Percentiles rank a stretch among this genome's conserved stretches.
Conservation (phyloP, 2,888 invertebrate genomes). For the Caenorhabditis panamensis region DNA sequence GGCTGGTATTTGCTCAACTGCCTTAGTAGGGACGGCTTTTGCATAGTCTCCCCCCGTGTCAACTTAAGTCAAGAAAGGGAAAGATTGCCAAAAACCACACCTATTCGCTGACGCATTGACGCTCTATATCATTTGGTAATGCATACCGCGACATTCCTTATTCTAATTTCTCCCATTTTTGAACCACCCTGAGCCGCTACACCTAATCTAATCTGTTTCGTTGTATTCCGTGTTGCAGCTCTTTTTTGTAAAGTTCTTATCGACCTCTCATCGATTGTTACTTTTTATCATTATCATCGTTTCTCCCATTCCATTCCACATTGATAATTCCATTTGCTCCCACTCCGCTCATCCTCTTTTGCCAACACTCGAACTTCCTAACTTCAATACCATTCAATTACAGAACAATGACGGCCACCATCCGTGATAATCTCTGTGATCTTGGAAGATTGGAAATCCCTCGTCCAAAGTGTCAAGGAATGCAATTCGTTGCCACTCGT, state of each 20-base stretch:
- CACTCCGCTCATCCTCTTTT: constrained; percentile 6
- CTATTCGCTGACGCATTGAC: constrained; percentile 43
- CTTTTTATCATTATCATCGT: constrained; percentile 15
- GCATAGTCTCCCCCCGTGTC: constrained; percentile 46
- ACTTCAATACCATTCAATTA: not conserved
- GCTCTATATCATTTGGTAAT: constrained; percentile 16
- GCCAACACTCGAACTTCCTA: not conserved
- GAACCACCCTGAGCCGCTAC: not conserved
- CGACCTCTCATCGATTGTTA: constrained; percentile 15
- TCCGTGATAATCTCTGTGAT: constrained; percentile 71
- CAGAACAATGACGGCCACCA: constrained; percentile 56
- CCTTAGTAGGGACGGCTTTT: constrained; percentile 59
- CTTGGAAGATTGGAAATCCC: constrained; percentile 76
- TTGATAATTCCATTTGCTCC: constrained; percentile 20
- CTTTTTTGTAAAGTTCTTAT: too few species aligned
- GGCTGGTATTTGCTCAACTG: constrained; percentile 61
- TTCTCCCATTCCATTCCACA: constrained; percentile 13
- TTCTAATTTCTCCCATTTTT: not conserved
- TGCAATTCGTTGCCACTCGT: constrained; percentile 79
- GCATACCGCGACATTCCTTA: constrained; percentile 13
- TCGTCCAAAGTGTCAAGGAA: constrained; percentile 78
- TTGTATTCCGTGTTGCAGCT: too few species aligned
- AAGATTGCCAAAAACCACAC: constrained; percentile 60
- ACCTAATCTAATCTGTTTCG: too few species aligned
- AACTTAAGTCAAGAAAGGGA: constrained; percentile 45